These are phyloP conservation scores for Lasioglossum zephyrum DNA, from an alignment of 2,888 invertebrate genomes.

Conservation along the genomic window DNA sequence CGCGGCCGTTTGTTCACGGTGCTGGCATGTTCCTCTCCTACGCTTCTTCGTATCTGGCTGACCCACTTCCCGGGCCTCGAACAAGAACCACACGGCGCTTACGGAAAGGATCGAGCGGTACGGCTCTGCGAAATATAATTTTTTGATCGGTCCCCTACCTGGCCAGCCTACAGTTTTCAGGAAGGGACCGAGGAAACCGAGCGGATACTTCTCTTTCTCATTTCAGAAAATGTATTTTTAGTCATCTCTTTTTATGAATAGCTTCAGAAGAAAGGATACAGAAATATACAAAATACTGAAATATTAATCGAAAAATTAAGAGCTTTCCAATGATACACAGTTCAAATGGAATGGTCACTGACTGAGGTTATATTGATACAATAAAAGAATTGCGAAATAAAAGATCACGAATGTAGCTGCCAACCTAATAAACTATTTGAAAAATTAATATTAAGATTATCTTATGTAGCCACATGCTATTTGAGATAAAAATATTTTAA, in stretches of 20 bases:
- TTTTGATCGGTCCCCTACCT: conserved; percentile 18
- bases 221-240: neutral
- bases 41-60: conserved; percentile 75
- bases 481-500: too few species aligned
- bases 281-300: too few species aligned
- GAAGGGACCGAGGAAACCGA: neutral
- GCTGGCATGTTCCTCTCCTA: conserved; percentile 64
- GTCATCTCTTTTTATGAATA: neutral
- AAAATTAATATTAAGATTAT: neutral
- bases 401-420: too few species aligned
- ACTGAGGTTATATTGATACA: too few species aligned
- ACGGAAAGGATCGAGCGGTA: conserved; percentile 66
- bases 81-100: conserved; percentile 63
- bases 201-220: neutral
- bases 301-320: too few species aligned
- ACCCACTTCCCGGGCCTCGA: conserved; percentile 73
- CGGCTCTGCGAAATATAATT: conserved; percentile 64
- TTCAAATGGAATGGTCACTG: too few species aligned
- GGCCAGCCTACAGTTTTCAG: conserved; percentile 1
- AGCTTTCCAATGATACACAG: too few species aligned
- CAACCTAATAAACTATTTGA: too few species aligned
- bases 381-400: too few species aligned
- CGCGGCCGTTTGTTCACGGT: conserved; percentile 45
- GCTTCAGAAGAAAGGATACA: neutral
- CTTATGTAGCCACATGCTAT: too few species aligned